Conservation (phyloP, 1,140 invertebrate genomes). For the Lasioglossum baleicum region DNA sequence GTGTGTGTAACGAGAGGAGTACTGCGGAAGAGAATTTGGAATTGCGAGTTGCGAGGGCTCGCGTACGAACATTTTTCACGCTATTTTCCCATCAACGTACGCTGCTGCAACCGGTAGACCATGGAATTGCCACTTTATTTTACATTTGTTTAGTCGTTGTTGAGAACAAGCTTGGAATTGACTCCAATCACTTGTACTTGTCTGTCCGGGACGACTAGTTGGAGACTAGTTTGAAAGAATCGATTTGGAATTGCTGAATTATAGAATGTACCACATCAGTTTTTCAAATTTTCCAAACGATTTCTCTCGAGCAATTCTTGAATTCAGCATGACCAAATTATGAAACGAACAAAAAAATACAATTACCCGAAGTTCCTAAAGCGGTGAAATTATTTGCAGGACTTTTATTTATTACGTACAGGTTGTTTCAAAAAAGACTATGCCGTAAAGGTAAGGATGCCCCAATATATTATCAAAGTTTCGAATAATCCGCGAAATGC, state of each 20-base stretch:
- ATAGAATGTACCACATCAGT: background rate
- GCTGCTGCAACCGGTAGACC: no score
- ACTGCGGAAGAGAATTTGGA: background rate
- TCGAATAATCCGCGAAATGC: background rate
- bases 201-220: background rate
- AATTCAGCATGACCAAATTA: constrained; percentile 34
- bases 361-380: background rate
- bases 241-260: constrained; percentile 26
- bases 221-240: background rate
- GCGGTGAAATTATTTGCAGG: constrained; percentile 29
- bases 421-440: constrained; percentile 31
- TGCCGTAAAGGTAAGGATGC: constrained; percentile 29
- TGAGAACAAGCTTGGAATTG: background rate
- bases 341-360: background rate
- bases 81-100: background rate
- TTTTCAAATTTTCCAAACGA: background rate
- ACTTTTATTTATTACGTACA: constrained; percentile 30
- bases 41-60: background rate
- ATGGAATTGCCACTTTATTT: background rate
- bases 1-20: background rate
- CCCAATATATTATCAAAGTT: background rate
- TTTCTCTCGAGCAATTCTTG: background rate
- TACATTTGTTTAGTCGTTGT: background rate
- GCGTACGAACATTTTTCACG: background rate
- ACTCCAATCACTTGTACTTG: background rate